Evolutionary conservation across 1,140 invertebrate species (phyloP).

Genomic region (Gryllus bimaculatus): DNA sequence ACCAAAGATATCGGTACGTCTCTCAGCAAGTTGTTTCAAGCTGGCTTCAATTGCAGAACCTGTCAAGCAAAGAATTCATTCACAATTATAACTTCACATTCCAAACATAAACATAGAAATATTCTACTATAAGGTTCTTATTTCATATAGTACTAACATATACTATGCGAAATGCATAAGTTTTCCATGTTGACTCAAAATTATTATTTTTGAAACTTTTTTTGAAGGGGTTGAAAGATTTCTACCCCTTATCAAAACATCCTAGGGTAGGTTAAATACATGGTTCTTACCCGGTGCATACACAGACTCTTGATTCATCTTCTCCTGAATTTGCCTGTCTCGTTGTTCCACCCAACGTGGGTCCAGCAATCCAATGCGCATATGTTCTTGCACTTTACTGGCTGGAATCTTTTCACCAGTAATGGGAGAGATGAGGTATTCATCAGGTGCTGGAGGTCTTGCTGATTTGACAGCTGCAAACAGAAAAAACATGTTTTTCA

Average conservation of each 20-base stretch:
- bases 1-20: conserved; percentile 99
- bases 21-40: conserved; percentile 90
- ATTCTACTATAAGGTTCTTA: too few species aligned
- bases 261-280: too few species aligned
- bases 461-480: conserved; percentile 43
- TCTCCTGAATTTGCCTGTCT: conserved; percentile 76
- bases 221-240: too few species aligned
- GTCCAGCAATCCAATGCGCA: conserved; percentile 93
- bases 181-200: too few species aligned
- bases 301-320: conserved; percentile 74
- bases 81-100: too few species aligned
- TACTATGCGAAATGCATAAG: too few species aligned
- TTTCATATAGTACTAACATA: too few species aligned
- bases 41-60: conserved; percentile 88
- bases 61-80: conserved; percentile 22
- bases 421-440: conserved; percentile 94
- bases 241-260: too few species aligned
- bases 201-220: too few species aligned
- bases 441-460: conserved; percentile 56
- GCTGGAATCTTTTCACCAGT: conserved; percentile 96
- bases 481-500: conserved; percentile 14
- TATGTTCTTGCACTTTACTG: conserved; percentile 94
- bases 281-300: conserved; percentile 57
- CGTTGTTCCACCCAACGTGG: conserved; percentile 96
- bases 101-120: too few species aligned